phyloP scores from a whole-genome alignment of 2,113 vertebrate species.

The cat (Felis catus) region DNA sequence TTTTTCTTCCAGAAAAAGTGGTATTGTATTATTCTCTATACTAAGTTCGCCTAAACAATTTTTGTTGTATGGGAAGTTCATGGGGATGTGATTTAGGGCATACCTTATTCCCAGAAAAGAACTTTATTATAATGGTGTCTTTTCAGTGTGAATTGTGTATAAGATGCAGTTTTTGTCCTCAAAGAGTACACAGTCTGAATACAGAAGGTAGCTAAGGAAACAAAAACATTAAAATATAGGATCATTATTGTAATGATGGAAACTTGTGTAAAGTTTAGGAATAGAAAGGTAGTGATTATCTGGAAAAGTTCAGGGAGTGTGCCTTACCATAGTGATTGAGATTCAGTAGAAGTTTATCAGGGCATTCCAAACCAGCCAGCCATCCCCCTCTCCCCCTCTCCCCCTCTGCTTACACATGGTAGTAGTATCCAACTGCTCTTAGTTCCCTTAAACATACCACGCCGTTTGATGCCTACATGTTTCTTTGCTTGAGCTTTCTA shows the following conservation, averaged over 20 bases:
- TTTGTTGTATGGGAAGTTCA: constrained; percentile 28
- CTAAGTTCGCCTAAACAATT: neutral
- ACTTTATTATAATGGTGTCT: neutral
- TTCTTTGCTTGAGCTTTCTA: constrained; percentile 33
- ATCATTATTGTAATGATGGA: constrained; percentile 46
- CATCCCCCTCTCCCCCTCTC: neutral
- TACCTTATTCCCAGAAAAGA: constrained; percentile 41
- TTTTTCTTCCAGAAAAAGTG: constrained; percentile 22
- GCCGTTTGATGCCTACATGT: neutral
- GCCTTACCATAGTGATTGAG: constrained; percentile 7
- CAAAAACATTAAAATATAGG: neutral
- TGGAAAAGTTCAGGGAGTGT: neutral
- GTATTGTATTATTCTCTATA: constrained; percentile 22
- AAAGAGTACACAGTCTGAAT: neutral
- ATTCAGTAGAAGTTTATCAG: constrained; percentile 13
- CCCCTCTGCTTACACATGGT: neutral
- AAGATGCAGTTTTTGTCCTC: constrained; percentile 24
- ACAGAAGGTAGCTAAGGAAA: constrained; percentile 34
- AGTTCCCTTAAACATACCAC: neutral
- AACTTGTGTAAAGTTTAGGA: constrained; percentile 15
- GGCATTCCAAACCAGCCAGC: neutral
- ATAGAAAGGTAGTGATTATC: constrained; percentile 40
- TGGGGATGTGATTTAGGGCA: constrained; percentile 15
- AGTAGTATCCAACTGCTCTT: neutral
- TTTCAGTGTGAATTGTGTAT: constrained; percentile 30